Percentiles rank a stretch among this genome's conserved stretches.
These are phyloP conservation scores for Girardinus metallicus DNA, from an alignment of 2,797 vertebrate species.

Conservation along the genomic window DNA sequence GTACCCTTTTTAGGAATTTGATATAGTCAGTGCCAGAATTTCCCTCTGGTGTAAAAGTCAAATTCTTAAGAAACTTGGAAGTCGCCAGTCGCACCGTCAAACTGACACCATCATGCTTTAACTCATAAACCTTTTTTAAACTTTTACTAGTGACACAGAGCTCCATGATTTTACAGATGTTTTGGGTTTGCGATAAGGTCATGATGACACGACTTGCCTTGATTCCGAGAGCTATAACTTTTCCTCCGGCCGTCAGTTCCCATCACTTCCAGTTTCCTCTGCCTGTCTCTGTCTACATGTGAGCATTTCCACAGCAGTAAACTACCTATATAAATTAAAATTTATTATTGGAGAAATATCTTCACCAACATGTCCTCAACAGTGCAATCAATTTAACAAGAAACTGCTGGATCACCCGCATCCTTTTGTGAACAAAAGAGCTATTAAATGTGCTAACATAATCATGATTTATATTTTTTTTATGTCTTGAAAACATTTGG, in stretches of 20 bases:
- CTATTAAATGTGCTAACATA: background rate
- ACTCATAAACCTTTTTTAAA: background rate
- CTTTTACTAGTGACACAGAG: background rate
- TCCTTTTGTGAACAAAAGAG: background rate
- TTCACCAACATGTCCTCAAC: background rate
- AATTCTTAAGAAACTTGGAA: background rate
- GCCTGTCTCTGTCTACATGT: no score
- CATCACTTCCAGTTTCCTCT: no score
- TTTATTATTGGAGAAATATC: background rate
- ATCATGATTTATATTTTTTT: background rate
- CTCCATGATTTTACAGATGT: background rate
- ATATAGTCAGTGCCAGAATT: background rate
- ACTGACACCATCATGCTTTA: background rate
- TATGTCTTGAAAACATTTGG: background rate
- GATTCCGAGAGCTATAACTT: background rate
- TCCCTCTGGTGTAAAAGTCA: background rate
- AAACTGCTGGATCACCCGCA: background rate
- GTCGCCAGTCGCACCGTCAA: background rate
- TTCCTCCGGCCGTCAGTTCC: background rate
- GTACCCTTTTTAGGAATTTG: background rate
- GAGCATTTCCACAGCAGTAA: background rate
- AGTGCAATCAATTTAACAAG: background rate
- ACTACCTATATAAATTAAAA: background rate
- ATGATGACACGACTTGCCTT: background rate
- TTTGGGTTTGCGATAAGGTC: background rate